Base-by-base conservation (phyloP, 1,140 invertebrate genomes). In the Caenorhabditis latens region DNA sequence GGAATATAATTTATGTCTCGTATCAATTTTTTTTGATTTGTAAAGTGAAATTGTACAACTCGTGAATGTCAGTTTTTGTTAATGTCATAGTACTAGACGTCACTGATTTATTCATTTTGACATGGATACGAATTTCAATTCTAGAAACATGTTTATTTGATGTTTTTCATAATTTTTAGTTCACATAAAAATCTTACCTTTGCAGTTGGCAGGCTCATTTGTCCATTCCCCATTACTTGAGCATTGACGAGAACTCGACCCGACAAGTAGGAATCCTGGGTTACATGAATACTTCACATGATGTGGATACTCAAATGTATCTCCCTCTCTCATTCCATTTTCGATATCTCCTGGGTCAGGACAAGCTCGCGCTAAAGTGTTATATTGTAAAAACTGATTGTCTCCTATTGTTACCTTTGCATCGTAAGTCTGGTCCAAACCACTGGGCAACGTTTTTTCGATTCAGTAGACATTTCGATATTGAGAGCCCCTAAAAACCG, bases 341-440 rank as follows among this genome's bases (percentile, higher is more conserved):
- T 95, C 93, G 13, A 98, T 96, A 91, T 97, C 96, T 0, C 95
- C 95, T 0, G 97, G 97, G 86, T 95, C 94, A 0, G 95, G 96
- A 92, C 97, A 98, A 46, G 95, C 95, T 79, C 95, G 94, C 32
- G 96, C 96, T 96, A 91, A 24, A 89, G 89, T 14, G 84, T 61
- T 13, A 48, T 40, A 57, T 75, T 21, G 84, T 48, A 67, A 43
- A 86, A 16, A 87, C 53, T 61, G 89, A 95, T 95, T 5, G 8
- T 75, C 46, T 48, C 46, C 11, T 46, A 43, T 16, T 16, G 19
- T 79, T 94, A 96, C 97, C 96, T 94, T 97, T 96, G 91, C 98
- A 99, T 55, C 95, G 95, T 84, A 99, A 96, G 90, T 98, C 96
- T 0, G 97, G 97, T 19, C 97, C 97, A 91, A 96, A 97, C 96